Conservation (phyloP, 2,113 vertebrate genomes). For the Oreochromis tanganicae region DNA sequence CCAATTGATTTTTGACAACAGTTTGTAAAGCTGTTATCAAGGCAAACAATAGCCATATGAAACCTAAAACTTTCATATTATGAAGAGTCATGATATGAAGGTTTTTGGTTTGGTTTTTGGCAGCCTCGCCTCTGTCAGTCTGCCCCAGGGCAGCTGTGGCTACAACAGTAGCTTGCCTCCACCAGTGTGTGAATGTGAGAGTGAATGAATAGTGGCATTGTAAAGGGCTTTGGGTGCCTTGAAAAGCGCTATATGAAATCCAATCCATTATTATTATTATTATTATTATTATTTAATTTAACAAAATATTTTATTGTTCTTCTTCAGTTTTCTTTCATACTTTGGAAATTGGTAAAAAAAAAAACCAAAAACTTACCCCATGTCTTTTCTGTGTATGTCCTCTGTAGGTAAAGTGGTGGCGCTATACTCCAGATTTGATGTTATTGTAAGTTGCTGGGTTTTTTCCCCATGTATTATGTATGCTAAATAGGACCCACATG, state of each 20-base stretch:
- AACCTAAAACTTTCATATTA: not conserved
- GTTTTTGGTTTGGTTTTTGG: not conserved
- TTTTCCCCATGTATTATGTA: not conserved
- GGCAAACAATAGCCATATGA: not conserved
- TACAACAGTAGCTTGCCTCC: too few species aligned
- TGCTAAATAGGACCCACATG: not conserved
- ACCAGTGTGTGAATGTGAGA: too few species aligned
- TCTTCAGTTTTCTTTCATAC: not conserved
- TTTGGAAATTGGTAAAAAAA: not conserved
- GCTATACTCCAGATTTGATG: conserved; percentile 92
- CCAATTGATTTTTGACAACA: not conserved
- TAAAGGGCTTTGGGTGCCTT: too few species aligned
- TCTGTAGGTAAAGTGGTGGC: conserved; percentile 86
- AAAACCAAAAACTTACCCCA: not conserved
- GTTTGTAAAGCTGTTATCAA: not conserved
- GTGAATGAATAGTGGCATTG: too few species aligned
- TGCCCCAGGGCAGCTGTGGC: too few species aligned
- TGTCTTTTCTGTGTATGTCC: not conserved
- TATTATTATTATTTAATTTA: too few species aligned
- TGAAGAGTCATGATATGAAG: not conserved
- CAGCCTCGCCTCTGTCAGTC: too few species aligned
- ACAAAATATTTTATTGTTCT: not conserved
- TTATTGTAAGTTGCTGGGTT: conserved; percentile 81
- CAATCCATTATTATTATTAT: too few species aligned
- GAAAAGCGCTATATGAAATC: too few species aligned